Base-by-base conservation (phyloP, 2,113 vertebrate genomes). In the Triplophysa siluroides region DNA sequence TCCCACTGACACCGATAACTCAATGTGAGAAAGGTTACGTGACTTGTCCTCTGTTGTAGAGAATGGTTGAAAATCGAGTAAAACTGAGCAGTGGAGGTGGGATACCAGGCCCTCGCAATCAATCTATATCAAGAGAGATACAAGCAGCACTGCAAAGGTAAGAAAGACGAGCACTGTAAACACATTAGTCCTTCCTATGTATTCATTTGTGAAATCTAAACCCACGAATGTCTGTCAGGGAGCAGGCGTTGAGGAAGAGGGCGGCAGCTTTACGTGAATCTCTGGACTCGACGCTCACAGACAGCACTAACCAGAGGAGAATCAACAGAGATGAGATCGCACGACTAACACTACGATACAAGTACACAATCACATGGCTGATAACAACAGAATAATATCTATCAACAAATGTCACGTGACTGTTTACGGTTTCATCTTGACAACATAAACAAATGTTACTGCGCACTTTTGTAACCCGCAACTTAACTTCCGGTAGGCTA, bases 311-410 rank as follows among this genome's bases (percentile, higher is more conserved):
- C 2, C 88, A 89, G 52, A 90, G 91, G 71, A 83, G 84, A 19
- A 92, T 92, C 80, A 92, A 85, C 1, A 85, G 88, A 0, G 88
- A 94, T 67, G 87, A 96, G 76, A 90, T 89, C 38, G 80, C 84
- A 0, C 91, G 93, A 0, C 89, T 96, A 68, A 90, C 92, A 62
- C 93, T 92, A 12, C 93, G 92, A 73, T 94, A 96, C 90, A 96
- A 94, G 95, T 97, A 82, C 78, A 67, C 10, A 71, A 78, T 9
- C 4, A n/a, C 14, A 50, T 18, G 8, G n/a, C 19, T 14, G 9
- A 41, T 43, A 6, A 43, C n/a, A 61, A 43, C 21, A 24, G n/a
- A 8, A 23, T 43, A 11, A 23, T 8, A 52, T 19, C 8, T 14
- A 50, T 50, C 10, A 50, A 50, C 47, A 50, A 50, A 50, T 50